phyloP scores from a whole-genome alignment of 2,888 invertebrate genomes.

The Congeria kusceri region DNA sequence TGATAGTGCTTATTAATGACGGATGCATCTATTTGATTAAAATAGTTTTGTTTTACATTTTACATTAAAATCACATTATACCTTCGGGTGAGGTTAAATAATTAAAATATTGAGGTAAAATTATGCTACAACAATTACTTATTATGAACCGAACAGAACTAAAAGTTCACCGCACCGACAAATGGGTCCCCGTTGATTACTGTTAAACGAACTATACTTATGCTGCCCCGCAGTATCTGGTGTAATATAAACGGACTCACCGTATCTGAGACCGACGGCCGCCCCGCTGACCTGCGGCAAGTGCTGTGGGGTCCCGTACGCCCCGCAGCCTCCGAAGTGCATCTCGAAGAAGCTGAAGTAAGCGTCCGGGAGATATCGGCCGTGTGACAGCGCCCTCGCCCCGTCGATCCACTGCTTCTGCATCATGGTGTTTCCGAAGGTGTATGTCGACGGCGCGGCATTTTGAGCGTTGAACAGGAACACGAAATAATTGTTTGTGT shows the following conservation, averaged over 20 bases:
- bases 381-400: conserved; percentile 12
- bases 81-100: too few relatives aligned
- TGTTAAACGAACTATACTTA: too few relatives aligned
- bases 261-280: conserved; percentile 30
- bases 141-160: too few relatives aligned
- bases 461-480: conserved; percentile 37
- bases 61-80: too few relatives aligned
- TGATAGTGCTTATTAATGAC: too few relatives aligned
- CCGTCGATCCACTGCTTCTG: conserved; percentile 37
- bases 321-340: conserved; percentile 55
- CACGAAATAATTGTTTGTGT: conserved; percentile 42
- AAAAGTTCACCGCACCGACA: too few relatives aligned
- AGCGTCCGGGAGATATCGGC: conserved; percentile 12
- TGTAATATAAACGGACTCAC: background rate
- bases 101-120: too few relatives aligned
- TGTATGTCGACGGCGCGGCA: conserved; percentile 20
- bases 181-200: too few relatives aligned
- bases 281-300: conserved; percentile 23
- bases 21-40: too few relatives aligned
- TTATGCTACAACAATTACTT: too few relatives aligned
- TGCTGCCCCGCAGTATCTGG: too few relatives aligned
- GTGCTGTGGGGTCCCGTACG: conserved; percentile 38
- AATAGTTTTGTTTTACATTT: too few relatives aligned
- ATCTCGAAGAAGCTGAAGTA: conserved; percentile 44
- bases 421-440: conserved; percentile 17